Base-by-base conservation (phyloP, 2,888 invertebrate genomes). In the Dolichomitus sp. region DNA sequence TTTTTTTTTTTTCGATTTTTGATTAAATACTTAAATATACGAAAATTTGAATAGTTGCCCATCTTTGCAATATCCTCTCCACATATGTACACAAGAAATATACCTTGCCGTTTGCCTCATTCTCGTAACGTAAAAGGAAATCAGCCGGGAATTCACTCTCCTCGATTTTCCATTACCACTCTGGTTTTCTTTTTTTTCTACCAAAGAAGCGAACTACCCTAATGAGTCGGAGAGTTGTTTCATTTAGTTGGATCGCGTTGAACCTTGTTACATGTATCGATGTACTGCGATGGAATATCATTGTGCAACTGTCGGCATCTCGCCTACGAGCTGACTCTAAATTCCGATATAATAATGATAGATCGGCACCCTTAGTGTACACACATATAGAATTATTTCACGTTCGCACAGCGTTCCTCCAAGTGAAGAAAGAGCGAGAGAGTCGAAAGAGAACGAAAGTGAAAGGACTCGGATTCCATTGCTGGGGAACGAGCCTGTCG, bases 391-490 rank as follows among this genome's bases (percentile, higher is more conserved):
- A 42, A 27, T 65, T 27, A 37, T 42, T 33, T 23, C 52, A 70
- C 75, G 63, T 40, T 76, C 57, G 57, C 23, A n/a, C 11, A 17
- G 30, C 33, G 54, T 52, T 78, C 69, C 48, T 70, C 50, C 33
- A 40, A 37, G 61, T 17, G 76, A 83, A 61, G 74, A 75, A 75
- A 81, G 84, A 82, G 48, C 63, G 65, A 84, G 84, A 87, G 81
- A 86, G 85, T 85, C 86, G 83, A 91, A 90, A 88, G 90, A 84
- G 89, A 90, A 89, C 88, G 90, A 91, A 91, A 91, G 91, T 91
- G 91, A 91, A 91, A 91, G 91, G 90, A 80, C 78, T 86, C 72
- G 79, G 86, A 91, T 91, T 91, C 90, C 90, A 80, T 80, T 59
- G 61, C 66, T 72, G 70, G 75, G 59, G 72, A 83, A 83, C 72